Evolutionary conservation across 1,140 invertebrate genomes (phyloP), one percentile per base, ranked within the genome.

Genomic region (Ctenoplectra terminalis): DNA sequence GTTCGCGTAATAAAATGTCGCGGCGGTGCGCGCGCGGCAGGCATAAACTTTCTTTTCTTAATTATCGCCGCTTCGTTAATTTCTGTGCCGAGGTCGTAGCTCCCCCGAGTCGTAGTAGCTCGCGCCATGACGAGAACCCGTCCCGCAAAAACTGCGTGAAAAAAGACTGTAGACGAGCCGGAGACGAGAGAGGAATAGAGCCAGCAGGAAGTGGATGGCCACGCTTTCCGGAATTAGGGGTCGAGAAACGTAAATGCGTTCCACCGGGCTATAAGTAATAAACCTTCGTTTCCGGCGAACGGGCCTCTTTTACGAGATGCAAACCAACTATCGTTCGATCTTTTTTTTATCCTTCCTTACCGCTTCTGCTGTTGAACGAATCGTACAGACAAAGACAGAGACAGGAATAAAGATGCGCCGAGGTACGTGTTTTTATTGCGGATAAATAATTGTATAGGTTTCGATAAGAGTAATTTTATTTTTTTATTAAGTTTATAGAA

Each of bases 21-120:
- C 34, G 78, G 84, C 75, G 58, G 64, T 37, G 54, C 46, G 63
- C 66, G 54, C 82, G 48, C 72, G 61, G 37, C 72, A 58, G 31
- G 78, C 66, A 88, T 87, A 86, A 87, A 86, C 69, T 88, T 89
- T 86, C 83, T 82, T 85, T 82, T 89, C 86, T 90, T 90, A 84
- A 89, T 90, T 90, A 89, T 89, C 84, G 67, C 67, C 79, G 86
- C 87, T 90, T 89, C 86, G 88, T 89, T 90, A 90, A 88, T 89
- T 89, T 86, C 79, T 84, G 60, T 37, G 78, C 76, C 70, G 78
- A 75, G 81, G 77, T 87, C 79, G 73, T 87, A 81, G 52, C 56
- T 73, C 54, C 37, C 9, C 23, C 23, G 61, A 43, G 15, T 20
- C 29, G 8, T 13, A n/a, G 34, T 40, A 31, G 46, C 54, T 54